Evolutionary conservation across 2,888 invertebrate genomes (phyloP).

Genomic region (Amblyjoppa fuscipennis): DNA sequence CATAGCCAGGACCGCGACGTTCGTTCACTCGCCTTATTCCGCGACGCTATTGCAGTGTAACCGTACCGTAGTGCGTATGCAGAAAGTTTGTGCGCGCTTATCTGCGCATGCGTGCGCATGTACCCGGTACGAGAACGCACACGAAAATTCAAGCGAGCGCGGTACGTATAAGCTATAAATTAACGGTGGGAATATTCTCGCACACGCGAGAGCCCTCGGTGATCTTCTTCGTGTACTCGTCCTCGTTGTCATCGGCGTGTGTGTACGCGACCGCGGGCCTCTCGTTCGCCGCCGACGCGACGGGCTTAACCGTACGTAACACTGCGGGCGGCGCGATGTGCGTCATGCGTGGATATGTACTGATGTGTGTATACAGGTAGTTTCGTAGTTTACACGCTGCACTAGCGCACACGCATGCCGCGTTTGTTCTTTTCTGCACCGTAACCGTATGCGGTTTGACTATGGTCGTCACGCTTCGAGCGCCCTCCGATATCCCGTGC

Average conservation of each 20-base stretch:
- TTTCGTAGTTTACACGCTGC: conserved; percentile 6
- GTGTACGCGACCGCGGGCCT: conserved; percentile 54
- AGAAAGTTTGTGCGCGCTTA: neutral
- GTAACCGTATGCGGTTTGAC: conserved; percentile 82
- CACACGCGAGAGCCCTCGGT: conserved; percentile 69
- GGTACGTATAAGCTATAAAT: conserved; percentile 73
- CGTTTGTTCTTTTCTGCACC: conserved; percentile 79
- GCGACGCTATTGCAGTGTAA: conserved; percentile 6
- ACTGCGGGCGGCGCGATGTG: neutral
- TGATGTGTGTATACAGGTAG: neutral
- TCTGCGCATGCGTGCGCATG: conserved; percentile 4
- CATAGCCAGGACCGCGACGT: conserved; percentile 77
- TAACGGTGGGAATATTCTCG: conserved; percentile 81
- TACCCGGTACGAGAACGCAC: conserved; percentile 5
- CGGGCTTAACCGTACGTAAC: conserved; percentile 68
- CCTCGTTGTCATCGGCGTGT: conserved; percentile 67
- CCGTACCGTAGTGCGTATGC: conserved; percentile 5
- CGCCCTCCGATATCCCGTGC: conserved; percentile 82
- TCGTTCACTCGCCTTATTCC: conserved; percentile 54
- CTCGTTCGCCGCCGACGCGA: conserved; percentile 64
- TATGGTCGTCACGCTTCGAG: conserved; percentile 81
- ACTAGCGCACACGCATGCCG: conserved; percentile 40
- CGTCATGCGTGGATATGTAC: conserved; percentile 39
- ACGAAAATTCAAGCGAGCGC: conserved; percentile 55
- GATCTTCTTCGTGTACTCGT: conserved; percentile 70